These are phyloP conservation scores for Craniophora ligustri DNA, from an alignment of 2,888 invertebrate species.

Conservation along the genomic window DNA sequence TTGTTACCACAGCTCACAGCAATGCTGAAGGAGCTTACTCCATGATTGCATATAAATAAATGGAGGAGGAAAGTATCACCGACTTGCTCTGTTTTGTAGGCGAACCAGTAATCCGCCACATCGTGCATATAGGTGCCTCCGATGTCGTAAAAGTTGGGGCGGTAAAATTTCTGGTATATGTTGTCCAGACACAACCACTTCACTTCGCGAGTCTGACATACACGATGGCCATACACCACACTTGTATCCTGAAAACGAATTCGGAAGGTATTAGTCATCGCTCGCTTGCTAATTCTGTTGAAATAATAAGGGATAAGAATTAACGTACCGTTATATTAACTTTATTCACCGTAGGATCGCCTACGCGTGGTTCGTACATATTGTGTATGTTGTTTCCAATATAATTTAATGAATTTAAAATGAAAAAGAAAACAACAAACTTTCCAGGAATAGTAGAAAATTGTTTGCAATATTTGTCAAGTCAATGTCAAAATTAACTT, in stretches of 20 bases:
- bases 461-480: no score
- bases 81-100: slow-evolving; percentile 72
- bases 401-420: no score
- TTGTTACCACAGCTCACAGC: slow-evolving; percentile 65
- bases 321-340: slow-evolving; percentile 28
- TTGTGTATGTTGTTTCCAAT: no score
- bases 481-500: no score
- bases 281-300: not conserved
- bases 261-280: slow-evolving; percentile 47
- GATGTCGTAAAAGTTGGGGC: slow-evolving; percentile 77
- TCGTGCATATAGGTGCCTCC: slow-evolving; percentile 78
- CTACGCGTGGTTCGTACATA: slow-evolving; percentile 38
- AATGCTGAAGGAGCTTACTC: slow-evolving; percentile 65
- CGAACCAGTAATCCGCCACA: slow-evolving; percentile 76
- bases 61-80: slow-evolving; percentile 73
- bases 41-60: slow-evolving; percentile 72
- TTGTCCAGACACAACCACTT: slow-evolving; percentile 75
- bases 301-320: not conserved
- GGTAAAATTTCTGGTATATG: slow-evolving; percentile 74
- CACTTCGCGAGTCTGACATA: slow-evolving; percentile 71
- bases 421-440: no score
- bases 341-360: slow-evolving; percentile 16
- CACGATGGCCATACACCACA: slow-evolving; percentile 69
- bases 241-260: slow-evolving; percentile 59
- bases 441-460: no score